Conservation (phyloP, 2,797 vertebrate species). For the Sparus aurata region DNA sequence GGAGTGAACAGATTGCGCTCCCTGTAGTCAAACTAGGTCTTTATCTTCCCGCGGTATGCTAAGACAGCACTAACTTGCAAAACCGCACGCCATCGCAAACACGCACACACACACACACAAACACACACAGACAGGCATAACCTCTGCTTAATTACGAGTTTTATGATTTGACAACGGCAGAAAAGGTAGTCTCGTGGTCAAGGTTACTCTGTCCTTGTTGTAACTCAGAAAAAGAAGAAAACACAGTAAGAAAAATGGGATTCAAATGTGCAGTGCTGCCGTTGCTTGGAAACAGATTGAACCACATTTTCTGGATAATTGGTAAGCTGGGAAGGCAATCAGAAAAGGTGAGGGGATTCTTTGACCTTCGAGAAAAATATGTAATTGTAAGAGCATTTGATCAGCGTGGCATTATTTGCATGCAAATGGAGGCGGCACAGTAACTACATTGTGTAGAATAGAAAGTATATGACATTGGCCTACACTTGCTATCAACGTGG, state of each 20-base stretch:
- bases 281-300: constrained; percentile 83
- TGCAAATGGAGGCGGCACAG: constrained; percentile 66
- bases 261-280: constrained; percentile 62
- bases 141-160: constrained; percentile 39
- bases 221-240: constrained; percentile 55
- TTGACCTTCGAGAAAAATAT: constrained; percentile 78
- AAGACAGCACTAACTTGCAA: constrained; percentile 7
- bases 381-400: constrained; percentile 77
- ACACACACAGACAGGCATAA: background rate
- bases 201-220: constrained; percentile 57
- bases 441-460: constrained; percentile 60
- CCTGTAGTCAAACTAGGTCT: constrained; percentile 31
- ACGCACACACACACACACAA: background rate
- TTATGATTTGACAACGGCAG: constrained; percentile 46
- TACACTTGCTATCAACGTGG: constrained; percentile 60
- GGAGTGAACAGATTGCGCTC: constrained; percentile 11
- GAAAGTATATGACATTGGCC: constrained; percentile 61
- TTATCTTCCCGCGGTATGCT: constrained; percentile 4
- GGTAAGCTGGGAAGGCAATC: constrained; percentile 78
- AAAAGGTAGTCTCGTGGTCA: constrained; percentile 41
- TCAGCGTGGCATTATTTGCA: constrained; percentile 71
- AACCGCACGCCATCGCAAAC: background rate
- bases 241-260: constrained; percentile 43
- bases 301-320: constrained; percentile 74
- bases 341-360: constrained; percentile 76